Base-by-base conservation (phyloP, 1,140 invertebrate genomes). In the Mycetomoellerius zeteki region DNA sequence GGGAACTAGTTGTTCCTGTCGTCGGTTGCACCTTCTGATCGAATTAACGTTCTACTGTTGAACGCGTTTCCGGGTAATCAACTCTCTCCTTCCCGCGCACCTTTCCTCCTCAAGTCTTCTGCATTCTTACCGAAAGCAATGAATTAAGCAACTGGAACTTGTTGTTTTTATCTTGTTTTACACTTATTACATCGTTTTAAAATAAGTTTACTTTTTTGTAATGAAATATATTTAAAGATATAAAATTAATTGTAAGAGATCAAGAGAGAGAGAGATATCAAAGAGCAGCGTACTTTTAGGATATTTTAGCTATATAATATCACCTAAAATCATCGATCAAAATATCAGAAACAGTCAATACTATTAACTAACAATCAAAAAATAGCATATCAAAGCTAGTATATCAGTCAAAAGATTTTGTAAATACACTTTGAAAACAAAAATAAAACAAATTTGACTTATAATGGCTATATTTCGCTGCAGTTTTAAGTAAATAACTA, bases 1-100 rank as follows among this genome's bases (percentile, higher is more conserved):
- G 47, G 69, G 10, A 75, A 75, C 54, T 69, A 56, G 69, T 69
- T 54, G 60, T 50, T 30, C 50, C 88, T 67, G 27, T 71, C 50
- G 43, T 64, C 47, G 19, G 27, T 24, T 60, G 43, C 56, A 84
- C 69, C 54, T 75, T 43, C 54, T 58, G 67, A 84, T 82, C 69
- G 80, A 84, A 84, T 84, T 73, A 73, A 37, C 67, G 80, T 60
- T 73, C 56, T 73, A 47, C 33, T 54, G 75, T 65, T 78, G 52
- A 67, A 80, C 12, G 16, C 52, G 19, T 56, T 86, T 80, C 62
- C 73, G 73, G 75, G 60, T 62, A 81, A 64, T 33, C 21, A 52
- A 67, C 14, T 80, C 21, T 80, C 30, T 65, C 21, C 10, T 16
- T 64, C 58, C n/a, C 52, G 19, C 24, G 16, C 78, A 33, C 14